These are phyloP conservation scores for Rhabditoides inermis DNA, from an alignment of 2,888 invertebrate genomes.

Conservation along the genomic window DNA sequence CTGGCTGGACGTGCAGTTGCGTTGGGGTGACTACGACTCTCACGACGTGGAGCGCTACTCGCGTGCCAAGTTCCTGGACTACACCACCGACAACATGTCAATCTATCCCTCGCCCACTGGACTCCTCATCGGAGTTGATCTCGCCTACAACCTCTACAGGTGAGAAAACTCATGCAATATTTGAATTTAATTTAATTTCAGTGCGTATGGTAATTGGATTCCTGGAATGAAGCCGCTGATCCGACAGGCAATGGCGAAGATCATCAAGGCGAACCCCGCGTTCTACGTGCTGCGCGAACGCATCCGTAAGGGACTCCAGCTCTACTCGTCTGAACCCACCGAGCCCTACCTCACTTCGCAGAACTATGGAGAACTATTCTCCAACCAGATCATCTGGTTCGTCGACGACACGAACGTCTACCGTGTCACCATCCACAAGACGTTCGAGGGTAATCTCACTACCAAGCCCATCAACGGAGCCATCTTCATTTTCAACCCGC, in stretches of 20 bases:
- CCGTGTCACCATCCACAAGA: conserved; percentile 97
- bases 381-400: conserved; percentile 99
- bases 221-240: conserved; percentile 96
- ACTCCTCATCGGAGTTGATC: conserved; percentile 86
- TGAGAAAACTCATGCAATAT: conserved; percentile 41
- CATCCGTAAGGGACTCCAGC: conserved; percentile 87
- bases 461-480: conserved; percentile 99
- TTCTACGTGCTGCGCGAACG: conserved; percentile 91
- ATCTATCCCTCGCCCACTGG: conserved; percentile 99
- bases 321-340: conserved; percentile 97
- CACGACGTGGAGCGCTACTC: conserved; percentile 77
- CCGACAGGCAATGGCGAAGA: conserved; percentile 85
- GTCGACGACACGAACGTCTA: conserved; percentile 99
- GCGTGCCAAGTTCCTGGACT: conserved; percentile 94
- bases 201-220: conserved; percentile 99
- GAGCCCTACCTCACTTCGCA: conserved; percentile 97
- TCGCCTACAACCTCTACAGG: conserved; percentile 94
- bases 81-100: conserved; percentile 99
- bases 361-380: conserved; percentile 97
- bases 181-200: conserved; percentile 24
- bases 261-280: conserved; percentile 99
- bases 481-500: conserved; percentile 97
- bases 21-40: conserved; percentile 99
- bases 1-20: conserved; percentile 95
- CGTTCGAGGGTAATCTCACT: conserved; percentile 96